A percentile compares a stretch with the other conserved stretches of the same genome.
Conservation (phyloP, 2,797 vertebrate species). For the Hyperoplus immaculatus region DNA sequence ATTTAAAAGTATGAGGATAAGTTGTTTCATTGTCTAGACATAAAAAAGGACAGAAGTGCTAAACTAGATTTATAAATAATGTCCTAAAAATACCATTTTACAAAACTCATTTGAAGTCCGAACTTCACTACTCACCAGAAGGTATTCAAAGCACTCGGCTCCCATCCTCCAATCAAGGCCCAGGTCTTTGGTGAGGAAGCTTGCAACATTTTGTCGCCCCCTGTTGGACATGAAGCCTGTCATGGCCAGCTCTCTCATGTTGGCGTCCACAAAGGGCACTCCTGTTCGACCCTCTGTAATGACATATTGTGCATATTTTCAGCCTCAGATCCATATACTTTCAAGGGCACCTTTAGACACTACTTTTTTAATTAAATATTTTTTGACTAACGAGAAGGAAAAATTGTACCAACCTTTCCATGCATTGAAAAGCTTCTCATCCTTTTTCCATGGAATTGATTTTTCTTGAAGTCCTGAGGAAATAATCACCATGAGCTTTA, state of each 20-base stretch:
- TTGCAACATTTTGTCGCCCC: conserved; percentile 89
- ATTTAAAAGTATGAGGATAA: neutral
- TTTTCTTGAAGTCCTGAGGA: conserved; percentile 88
- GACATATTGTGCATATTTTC: neutral
- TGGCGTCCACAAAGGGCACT: conserved; percentile 90
- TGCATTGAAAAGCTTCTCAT: conserved; percentile 83
- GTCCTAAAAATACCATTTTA: neutral
- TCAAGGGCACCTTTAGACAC: neutral
- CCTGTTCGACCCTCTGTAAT: conserved; percentile 87
- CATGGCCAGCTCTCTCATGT: conserved; percentile 87
- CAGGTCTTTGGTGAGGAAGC: conserved; percentile 91
- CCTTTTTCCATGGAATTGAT: conserved; percentile 88
- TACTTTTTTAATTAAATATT: neutral
- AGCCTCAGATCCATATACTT: neutral
- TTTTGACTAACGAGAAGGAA: neutral
- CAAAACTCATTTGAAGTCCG: neutral
- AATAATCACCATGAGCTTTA: neutral
- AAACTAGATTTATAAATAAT: neutral
- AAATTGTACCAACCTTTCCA: conserved; percentile 87
- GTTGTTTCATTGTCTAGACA: neutral
- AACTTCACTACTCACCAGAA: conserved; percentile 80
- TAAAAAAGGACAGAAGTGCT: neutral
- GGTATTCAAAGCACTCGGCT: conserved; percentile 89
- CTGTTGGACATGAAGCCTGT: conserved; percentile 92
- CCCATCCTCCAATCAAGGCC: conserved; percentile 91